These are phyloP conservation scores for Nicator chloris DNA, from an alignment of 2,113 vertebrate genomes.

Conservation along the genomic window DNA sequence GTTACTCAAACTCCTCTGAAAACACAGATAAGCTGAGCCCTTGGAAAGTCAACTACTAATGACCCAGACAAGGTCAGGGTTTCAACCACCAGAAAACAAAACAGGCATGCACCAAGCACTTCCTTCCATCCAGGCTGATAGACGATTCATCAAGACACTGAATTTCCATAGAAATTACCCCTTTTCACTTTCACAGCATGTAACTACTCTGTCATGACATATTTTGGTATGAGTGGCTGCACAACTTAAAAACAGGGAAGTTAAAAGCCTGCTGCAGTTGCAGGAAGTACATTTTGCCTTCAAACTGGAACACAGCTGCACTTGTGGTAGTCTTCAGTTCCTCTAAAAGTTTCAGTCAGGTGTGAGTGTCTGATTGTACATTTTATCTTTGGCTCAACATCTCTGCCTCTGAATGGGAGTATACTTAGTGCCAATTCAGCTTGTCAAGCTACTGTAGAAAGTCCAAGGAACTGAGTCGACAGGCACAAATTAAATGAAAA, in stretches of 20 bases:
- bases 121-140: neutral
- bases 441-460: neutral
- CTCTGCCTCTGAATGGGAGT: neutral
- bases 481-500: neutral
- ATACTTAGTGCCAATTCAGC: neutral
- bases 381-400: neutral
- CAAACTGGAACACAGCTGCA: neutral
- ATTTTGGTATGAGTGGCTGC: neutral
- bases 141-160: neutral
- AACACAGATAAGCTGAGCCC: neutral
- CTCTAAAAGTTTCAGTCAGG: neutral
- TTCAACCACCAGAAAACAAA: neutral
- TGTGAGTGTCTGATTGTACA: neutral
- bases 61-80: neutral
- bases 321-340: neutral
- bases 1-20: neutral
- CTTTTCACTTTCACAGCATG: neutral
- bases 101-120: neutral
- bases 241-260: neutral
- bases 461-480: neutral
- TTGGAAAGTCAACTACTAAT: neutral
- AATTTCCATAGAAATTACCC: neutral
- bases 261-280: neutral
- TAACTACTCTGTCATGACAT: accelerated
- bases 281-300: neutral